These are phyloP conservation scores for Netelia fuscicornis DNA, from an alignment of 2,888 invertebrate genomes.

Conservation along the genomic window DNA sequence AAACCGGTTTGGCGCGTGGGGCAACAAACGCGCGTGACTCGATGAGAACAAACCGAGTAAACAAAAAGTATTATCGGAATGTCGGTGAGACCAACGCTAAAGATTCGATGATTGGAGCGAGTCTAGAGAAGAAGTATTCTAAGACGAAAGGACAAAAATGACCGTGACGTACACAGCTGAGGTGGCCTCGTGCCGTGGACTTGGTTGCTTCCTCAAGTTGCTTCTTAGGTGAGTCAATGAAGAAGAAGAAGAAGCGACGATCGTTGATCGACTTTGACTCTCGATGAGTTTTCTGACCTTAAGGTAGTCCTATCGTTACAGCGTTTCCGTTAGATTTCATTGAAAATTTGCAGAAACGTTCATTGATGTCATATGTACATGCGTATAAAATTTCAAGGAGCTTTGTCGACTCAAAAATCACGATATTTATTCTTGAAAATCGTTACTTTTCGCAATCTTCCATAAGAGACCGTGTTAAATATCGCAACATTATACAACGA, in stretches of 20 bases:
- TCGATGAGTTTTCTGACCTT: no score
- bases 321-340: no score
- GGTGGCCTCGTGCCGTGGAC: slow-evolving; percentile 94
- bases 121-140: slow-evolving; percentile 13
- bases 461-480: no score
- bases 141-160: slow-evolving; percentile 86
- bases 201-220: slow-evolving; percentile 95
- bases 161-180: slow-evolving; percentile 94
- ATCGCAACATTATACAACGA: no score
- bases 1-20: background rate
- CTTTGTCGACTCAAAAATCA: no score
- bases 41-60: slow-evolving; percentile 38
- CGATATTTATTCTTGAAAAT: no score
- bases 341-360: no score
- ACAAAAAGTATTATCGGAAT: slow-evolving; percentile 27
- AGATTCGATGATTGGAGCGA: slow-evolving; percentile 35
- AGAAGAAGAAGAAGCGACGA: background rate
- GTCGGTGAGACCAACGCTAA: background rate
- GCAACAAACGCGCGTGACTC: slow-evolving; percentile 1
- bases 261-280: background rate
- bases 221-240: slow-evolving; percentile 89
- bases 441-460: no score
- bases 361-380: no score
- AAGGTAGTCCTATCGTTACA: no score
- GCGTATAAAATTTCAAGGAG: no score